phyloP scores from a whole-genome alignment of 1,140 invertebrate genomes.

The Pectinophora gossypiella region DNA sequence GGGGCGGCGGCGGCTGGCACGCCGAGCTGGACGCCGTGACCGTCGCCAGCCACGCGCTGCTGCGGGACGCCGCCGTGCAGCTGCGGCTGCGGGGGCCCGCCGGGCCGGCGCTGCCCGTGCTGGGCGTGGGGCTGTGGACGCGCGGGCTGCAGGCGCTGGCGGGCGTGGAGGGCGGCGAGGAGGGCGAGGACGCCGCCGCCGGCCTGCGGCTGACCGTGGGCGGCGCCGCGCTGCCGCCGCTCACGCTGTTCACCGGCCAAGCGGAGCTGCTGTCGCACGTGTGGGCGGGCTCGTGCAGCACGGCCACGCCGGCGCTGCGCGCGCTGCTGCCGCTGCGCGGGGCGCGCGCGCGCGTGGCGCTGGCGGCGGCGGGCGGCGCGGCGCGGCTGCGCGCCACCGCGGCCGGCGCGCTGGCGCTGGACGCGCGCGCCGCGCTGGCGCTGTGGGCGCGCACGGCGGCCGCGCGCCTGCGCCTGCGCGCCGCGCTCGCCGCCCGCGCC shows the following conservation, averaged over 20 bases:
- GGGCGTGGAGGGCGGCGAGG: constrained; percentile 8
- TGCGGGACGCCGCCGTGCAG: constrained; percentile 9
- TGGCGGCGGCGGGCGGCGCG: constrained; percentile 4
- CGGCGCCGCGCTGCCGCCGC: constrained; percentile 21
- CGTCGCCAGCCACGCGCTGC: constrained; percentile 27
- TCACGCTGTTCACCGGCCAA: constrained; percentile 34
- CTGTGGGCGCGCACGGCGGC: constrained; percentile 40
- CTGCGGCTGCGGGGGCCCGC: constrained; percentile 7
- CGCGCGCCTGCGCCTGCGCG: constrained; percentile 22
- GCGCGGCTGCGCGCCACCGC: constrained; percentile 10
- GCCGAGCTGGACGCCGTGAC: constrained; percentile 34
- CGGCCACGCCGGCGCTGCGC: constrained; percentile 37
- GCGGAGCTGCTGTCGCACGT: constrained; percentile 45
- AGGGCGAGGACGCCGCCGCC: constrained; percentile 16
- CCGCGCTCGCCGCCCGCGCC: constrained; percentile 14
- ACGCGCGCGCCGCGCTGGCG: constrained; percentile 35
- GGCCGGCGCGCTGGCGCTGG: constrained; percentile 27
- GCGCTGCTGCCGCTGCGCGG: constrained; percentile 14
- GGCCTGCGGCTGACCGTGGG: constrained; percentile 31
- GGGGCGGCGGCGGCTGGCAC: constrained; percentile 13
- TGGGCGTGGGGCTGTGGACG: constrained; percentile 30
- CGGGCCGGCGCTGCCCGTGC: constrained; percentile 20
- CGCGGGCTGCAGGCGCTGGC: constrained; percentile 28
- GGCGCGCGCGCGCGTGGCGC: not conserved
- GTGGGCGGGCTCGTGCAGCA: constrained; percentile 43